Base-by-base conservation (phyloP, 2,113 vertebrate species). In the Todiramphus saurophagus region DNA sequence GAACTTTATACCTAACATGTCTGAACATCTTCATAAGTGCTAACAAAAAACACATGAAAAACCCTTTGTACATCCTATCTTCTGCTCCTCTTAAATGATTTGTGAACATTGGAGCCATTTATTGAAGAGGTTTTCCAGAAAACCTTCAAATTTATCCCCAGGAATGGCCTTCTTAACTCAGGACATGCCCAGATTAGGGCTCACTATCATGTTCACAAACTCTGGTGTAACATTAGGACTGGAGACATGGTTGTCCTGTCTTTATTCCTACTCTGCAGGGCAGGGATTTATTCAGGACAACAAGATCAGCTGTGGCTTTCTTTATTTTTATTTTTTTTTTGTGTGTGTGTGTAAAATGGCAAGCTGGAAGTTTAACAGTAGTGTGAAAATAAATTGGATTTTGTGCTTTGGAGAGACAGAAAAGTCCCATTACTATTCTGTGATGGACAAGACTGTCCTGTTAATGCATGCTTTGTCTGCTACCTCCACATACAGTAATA, bases 261-360 rank as follows among this genome's bases (percentile, higher is more conserved):
- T 46, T 46, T 78, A 63, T n/a, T 74, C n/a, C 13, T 27, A 6
- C 3, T 51, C 10, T 48, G 23, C 12, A 35, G 13, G 15, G 11
- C 13, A 43, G 10, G 0, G 3, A n/a, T 70, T 25, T 31, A 55
- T 55, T 70, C 31, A 25, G 28, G 24, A 12, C 8, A 62, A 62
- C 9, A 20, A 8, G 4, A 35, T 56, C 62, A 39, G 3, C 23
- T 59, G 8, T 59, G 18, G 6, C 0, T 1, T 56, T 39, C 2
- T 39, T 44, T 37, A 72, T 5, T 1, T 56, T 43, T 2, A n/a
- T 41, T n/a, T 46, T 33, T 46, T 35, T 83, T 64, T 23, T 28
- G 2, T 55, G 12, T 46, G 44, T 46, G 44, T 43, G 43, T 37
- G 37, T 37, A 37, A 37, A 37, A 3, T 60, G 7, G 20, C 14